These are phyloP conservation scores for Actinostola sp. DNA, from an alignment of 92 coral and sea anemone species.

Conservation along the genomic window DNA sequence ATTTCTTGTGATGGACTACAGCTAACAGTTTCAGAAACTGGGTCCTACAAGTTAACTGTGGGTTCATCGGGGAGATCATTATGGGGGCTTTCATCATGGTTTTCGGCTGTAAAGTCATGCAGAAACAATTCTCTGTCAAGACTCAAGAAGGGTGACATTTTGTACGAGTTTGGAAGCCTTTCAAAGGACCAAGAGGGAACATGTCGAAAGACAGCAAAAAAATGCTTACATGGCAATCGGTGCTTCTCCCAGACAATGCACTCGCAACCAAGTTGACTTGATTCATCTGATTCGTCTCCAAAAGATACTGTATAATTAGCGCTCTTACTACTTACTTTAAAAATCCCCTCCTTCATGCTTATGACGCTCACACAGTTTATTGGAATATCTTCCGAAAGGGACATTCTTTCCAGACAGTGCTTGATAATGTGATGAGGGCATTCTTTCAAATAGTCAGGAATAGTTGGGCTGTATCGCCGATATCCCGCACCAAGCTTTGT, in stretches of 20 bases:
- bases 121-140: slow-evolving; percentile 9
- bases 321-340: slow-evolving; percentile 22
- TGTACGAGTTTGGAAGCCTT: slow-evolving; percentile 22
- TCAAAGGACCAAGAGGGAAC: slow-evolving; percentile 29
- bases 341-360: slow-evolving; percentile 18
- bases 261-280: slow-evolving; percentile 26
- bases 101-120: not conserved
- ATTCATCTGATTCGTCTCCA: slow-evolving; percentile 16
- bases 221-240: slow-evolving; percentile 53
- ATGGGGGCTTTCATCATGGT: not conserved
- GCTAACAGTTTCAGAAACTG: slow-evolving; percentile 12
- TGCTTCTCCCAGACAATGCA: slow-evolving; percentile 47
- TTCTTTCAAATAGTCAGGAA: slow-evolving; percentile 31
- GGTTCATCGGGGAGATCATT: not conserved
- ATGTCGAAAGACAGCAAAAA: slow-evolving; percentile 39
- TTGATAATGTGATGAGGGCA: slow-evolving; percentile 42
- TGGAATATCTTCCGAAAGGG: slow-evolving; percentile 39
- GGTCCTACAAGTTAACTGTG: not conserved
- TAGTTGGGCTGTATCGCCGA: slow-evolving; percentile 24
- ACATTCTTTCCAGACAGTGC: slow-evolving; percentile 28
- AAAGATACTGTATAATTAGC: not conserved
- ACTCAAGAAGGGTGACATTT: slow-evolving; percentile 36
- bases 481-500: slow-evolving; percentile 31
- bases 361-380: slow-evolving; percentile 10
- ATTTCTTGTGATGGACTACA: slow-evolving; percentile 48